phyloP scores from a whole-genome alignment of 2,113 vertebrate genomes.

The Hypomesus transpacificus region DNA sequence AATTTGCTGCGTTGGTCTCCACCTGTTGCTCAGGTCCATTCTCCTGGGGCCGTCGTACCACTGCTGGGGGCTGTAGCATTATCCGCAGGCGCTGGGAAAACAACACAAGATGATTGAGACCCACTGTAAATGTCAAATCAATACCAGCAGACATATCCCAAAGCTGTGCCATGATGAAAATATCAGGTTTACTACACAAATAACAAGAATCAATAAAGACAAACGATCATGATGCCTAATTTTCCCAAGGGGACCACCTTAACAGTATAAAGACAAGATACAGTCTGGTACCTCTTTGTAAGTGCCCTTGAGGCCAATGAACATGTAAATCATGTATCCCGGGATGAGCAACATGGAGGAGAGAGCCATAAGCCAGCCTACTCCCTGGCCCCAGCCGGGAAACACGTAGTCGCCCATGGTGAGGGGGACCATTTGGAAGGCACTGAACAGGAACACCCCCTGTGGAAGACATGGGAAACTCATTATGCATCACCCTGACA shows the following conservation, averaged over 20 bases:
- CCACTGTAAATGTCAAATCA: not conserved
- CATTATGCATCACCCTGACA: slow-evolving; percentile 28
- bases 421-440: slow-evolving; percentile 96
- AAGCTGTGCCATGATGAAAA: too few relatives aligned
- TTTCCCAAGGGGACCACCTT: too few relatives aligned
- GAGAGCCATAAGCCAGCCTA: slow-evolving; percentile 97
- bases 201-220: too few relatives aligned
- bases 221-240: too few relatives aligned
- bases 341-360: slow-evolving; percentile 98
- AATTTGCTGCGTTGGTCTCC: slow-evolving; percentile 56
- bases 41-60: slow-evolving; percentile 77
- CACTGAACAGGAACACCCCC: slow-evolving; percentile 98
- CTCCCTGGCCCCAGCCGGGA: slow-evolving; percentile 96
- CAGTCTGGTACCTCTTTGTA: slow-evolving; percentile 85
- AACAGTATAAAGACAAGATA: too few relatives aligned
- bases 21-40: slow-evolving; percentile 86
- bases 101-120: not conserved
- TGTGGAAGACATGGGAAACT: slow-evolving; percentile 64
- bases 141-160: not conserved
- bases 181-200: too few relatives aligned
- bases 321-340: slow-evolving; percentile 96
- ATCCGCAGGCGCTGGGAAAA: slow-evolving; percentile 83
- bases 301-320: slow-evolving; percentile 89
- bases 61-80: slow-evolving; percentile 87
- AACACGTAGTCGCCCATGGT: slow-evolving; percentile 94